These are phyloP conservation scores for Acronicta alni DNA, from an alignment of 2,888 invertebrate genomes.

Conservation along the genomic window DNA sequence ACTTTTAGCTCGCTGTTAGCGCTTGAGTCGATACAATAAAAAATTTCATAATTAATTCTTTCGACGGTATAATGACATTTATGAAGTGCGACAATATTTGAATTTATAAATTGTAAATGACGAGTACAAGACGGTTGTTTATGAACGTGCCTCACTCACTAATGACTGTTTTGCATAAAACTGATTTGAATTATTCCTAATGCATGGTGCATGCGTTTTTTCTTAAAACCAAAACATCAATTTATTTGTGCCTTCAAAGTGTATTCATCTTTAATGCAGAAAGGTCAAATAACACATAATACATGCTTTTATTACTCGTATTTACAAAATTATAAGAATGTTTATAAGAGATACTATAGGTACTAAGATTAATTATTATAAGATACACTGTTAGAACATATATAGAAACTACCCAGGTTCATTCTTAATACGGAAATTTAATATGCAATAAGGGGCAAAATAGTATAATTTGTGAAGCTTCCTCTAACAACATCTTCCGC, in stretches of 20 bases:
- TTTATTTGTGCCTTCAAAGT: constrained; percentile 4
- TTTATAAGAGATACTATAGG: too few relatives aligned
- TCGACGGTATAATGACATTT: constrained; percentile 50
- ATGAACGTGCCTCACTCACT: constrained; percentile 47
- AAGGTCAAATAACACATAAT: background rate
- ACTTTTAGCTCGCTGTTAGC: constrained; percentile 20
- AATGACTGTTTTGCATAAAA: constrained; percentile 58
- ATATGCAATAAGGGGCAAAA: constrained; percentile 50
- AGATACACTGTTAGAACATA: constrained; percentile 3
- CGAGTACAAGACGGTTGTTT: constrained; percentile 62
- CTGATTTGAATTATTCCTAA: constrained; percentile 42
- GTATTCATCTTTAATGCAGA: background rate
- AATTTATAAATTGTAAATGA: constrained; percentile 62
- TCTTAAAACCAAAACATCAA: constrained; percentile 21
- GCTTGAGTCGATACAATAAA: constrained; percentile 25
- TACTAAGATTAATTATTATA: background rate
- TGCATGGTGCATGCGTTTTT: constrained; percentile 28
- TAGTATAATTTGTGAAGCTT: constrained; percentile 55
- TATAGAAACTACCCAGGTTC: constrained; percentile 7
- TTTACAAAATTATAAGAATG: too few relatives aligned
- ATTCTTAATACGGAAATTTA: constrained; percentile 41
- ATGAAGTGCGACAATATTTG: constrained; percentile 59
- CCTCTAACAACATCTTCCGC: constrained; percentile 69
- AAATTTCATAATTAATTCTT: constrained; percentile 32
- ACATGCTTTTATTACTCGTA: too few relatives aligned